Evolutionary conservation across 2,113 vertebrate species (phyloP), one percentile per base, ranked within the genome.

Genomic region (Tupaia chinensis): DNA sequence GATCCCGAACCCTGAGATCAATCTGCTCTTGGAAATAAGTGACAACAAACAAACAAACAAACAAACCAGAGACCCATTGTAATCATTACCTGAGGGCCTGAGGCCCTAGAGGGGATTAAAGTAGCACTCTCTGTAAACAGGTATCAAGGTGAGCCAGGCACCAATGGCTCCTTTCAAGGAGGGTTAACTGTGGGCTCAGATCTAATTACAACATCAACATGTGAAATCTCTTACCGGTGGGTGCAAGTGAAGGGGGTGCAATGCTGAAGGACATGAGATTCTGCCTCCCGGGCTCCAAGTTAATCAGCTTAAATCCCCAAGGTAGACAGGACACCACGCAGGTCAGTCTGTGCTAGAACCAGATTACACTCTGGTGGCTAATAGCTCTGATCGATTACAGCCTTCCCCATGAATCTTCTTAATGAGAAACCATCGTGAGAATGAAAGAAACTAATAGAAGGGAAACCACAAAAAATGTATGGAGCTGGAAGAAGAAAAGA

Each of bases 401-500:
- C 68, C 66, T 87, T 86, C 65, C 92, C 83, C 79, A 89, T 3
- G 11, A 93, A 94, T 96, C 77, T 80, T 88, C 90, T 89, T 95
- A 97, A 95, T 74, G 69, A 32, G 72, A 98, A 98, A 87, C 82
- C 1, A 32, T 34, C 63, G 91, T 9, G 44, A 96, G 93, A 97
- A 95, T 0, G 0, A 97, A 88, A 97, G 74, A 91, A 97, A 89
- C n/a, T n/a, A 73, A 93, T 85, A 97, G 78, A 61, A 93, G 86
- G 80, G 66, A 60, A 74, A 80, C 60, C 11, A 29, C 27, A 78
- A 73, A 17, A 91, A 58, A 92, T 87, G 58, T 81, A 76, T 87
- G 80, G 94, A 44, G 54, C 72, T n/a, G 63, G 60, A 22, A 78
- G 23, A 56, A 77, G 58, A 10, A n/a, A 54, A 56, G n/a, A 58